Conservation (phyloP, 2,888 invertebrate genomes). For the Hyppa rectilinea region DNA sequence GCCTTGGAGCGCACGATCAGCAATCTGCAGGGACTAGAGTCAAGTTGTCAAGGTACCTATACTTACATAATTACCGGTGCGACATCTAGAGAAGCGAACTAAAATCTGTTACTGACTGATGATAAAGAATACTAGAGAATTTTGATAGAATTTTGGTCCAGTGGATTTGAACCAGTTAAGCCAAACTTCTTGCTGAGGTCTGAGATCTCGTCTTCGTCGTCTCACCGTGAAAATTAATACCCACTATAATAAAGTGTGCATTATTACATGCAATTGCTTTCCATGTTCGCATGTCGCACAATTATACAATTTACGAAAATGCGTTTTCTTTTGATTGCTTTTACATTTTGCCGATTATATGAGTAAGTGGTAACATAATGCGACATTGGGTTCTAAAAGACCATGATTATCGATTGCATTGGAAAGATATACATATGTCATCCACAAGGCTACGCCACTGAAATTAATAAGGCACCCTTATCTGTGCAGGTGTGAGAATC, state of each 20-base stretch:
- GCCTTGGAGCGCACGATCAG: neutral
- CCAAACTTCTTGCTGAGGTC: neutral
- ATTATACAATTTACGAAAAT: neutral
- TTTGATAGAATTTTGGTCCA: too few species aligned
- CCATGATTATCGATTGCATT: neutral
- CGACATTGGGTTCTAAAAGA: neutral
- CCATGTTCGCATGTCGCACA: constrained; percentile 4
- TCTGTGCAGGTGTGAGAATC: neutral
- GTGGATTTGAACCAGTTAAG: neutral
- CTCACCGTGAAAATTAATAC: neutral
- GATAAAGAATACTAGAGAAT: neutral
- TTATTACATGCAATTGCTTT: neutral
- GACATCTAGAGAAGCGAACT: neutral
- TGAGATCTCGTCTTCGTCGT: neutral
- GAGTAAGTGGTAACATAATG: neutral
- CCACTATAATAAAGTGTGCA: neutral
- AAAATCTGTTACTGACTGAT: neutral
- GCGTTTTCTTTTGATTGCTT: constrained; percentile 37
- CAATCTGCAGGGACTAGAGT: neutral
- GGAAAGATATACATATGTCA: neutral
- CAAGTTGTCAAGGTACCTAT: neutral
- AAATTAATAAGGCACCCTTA: neutral
- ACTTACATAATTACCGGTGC: neutral
- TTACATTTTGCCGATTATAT: constrained; percentile 6
- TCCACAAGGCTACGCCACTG: neutral